Base-by-base conservation (phyloP, 2,888 invertebrate species). In the Nemotelus pantherinus region DNA sequence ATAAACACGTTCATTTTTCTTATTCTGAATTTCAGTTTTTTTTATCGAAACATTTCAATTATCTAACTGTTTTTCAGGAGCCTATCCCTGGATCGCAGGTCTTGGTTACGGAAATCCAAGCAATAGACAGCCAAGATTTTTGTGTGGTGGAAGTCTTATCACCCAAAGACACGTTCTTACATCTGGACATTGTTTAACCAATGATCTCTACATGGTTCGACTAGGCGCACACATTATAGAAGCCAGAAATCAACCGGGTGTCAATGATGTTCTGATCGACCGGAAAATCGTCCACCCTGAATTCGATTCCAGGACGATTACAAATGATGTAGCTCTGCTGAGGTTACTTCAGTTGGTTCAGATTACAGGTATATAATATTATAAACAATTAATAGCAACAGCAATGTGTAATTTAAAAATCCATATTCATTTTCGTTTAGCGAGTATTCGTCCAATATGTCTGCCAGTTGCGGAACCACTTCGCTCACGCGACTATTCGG, bases 11-110 rank as follows among this genome's bases (percentile, higher is more conserved):
- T 6, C 53, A 53, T 53, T 53, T 53, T 6, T 53, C 6, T 53
- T 53, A 7, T 53, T 1, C 7, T 7, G 1, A 63, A 39, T 41
- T n/a, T 43, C 0, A 63, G 39, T 41, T 41, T 63, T 63, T 3
- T 43, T 43, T 63, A 41, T 58, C 4, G 25, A n/a, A 58, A 10
- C 1, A 58, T 58, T 25, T n/a, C 10, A 58, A n/a, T 25, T 2
- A n/a, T 58, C 7, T 58, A 25, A 58, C 9, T n/a, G 4, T 39
- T 65, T 43, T 74, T 3, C 79, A 77, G 94, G 94, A 44, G 89
- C 92, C 67, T 94, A 94, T 91, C 95, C 95, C 0, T 95, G 95
- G 95, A 91, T 95, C 89, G 94, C 93, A 1, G 93, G 94, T 7
- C 91, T 94, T 80, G 94, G 92, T 82, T 89, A 94, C 55, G 91